Base-by-base conservation (phyloP, 2,113 vertebrate genomes). In the Dicrurus megarhynchus region DNA sequence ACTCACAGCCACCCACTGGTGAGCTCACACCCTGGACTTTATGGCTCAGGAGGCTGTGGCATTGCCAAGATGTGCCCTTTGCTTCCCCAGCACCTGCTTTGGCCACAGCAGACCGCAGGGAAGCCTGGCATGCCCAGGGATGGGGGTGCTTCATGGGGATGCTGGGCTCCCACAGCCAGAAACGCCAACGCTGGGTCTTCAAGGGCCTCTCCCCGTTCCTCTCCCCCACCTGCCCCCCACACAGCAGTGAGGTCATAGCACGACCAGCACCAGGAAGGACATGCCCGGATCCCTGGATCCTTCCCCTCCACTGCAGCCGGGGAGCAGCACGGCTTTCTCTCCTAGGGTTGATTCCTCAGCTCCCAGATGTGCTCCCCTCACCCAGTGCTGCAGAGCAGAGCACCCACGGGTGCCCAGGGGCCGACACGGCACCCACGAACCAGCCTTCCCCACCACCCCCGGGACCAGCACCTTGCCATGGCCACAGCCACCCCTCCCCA, bases 151-250 rank as follows among this genome's bases (percentile, higher is more conserved):
- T 30, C 61, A 2, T 1, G 7, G 39, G 24, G 16, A 2, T 37
- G 10, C 65, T 18, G 52, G 28, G 63, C 26, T 78, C 65, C 67
- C 5, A 13, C 16, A 12, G 26, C 22, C 46, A 16, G 49, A 39
- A 55, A 49, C 9, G 5, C 32, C 82, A 35, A 0, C 1, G 0
- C 1, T 1, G 8, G 6, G 6, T 14, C 42, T 8, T n/a, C 50
- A 10, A n/a, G 71, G 41, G 14, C 23, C 32, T 52, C 53, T 13
- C n/a, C 59, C 59, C 5, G 3, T 21, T 50, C 26, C 23, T 3
- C 5, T 9, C 56, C 27, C 47, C 22, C 22, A 14, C 7, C 16
- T 13, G 1, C 4, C 7, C 50, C 1, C 3, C 2, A 15, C 79
- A 6, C 70, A 20, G 11, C 9, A 0, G 53, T 2, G 60, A 42